These are phyloP conservation scores for Microplitis manilae DNA, from an alignment of 2,888 invertebrate genomes.

Conservation along the genomic window DNA sequence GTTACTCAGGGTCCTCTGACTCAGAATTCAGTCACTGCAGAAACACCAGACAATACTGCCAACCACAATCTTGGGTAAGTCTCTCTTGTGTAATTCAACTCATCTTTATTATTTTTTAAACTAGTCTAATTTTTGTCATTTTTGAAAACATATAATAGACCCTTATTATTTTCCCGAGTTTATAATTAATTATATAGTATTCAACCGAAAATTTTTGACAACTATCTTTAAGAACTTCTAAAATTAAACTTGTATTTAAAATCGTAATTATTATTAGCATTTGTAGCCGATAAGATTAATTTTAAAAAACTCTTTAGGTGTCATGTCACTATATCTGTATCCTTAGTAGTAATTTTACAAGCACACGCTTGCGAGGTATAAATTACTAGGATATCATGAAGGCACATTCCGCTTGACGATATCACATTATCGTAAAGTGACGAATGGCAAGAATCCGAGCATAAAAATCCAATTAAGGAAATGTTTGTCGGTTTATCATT, in stretches of 20 bases:
- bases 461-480: constrained; percentile 69
- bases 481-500: constrained; percentile 55
- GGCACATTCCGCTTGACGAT: constrained; percentile 21
- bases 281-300: constrained; percentile 34
- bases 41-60: constrained; percentile 69
- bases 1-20: constrained; percentile 76
- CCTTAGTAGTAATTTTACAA: constrained; percentile 18
- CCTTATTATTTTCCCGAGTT: too few species aligned
- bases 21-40: constrained; percentile 71
- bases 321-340: background rate
- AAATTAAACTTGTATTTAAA: background rate
- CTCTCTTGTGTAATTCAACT: constrained; percentile 20
- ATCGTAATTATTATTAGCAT: background rate
- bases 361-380: constrained; percentile 32
- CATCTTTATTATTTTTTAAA: background rate
- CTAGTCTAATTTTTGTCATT: too few species aligned
- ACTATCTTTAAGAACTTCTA: too few species aligned
- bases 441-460: constrained; percentile 42
- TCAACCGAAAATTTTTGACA: too few species aligned
- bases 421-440: constrained; percentile 32
- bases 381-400: constrained; percentile 32
- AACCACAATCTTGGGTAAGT: constrained; percentile 74
- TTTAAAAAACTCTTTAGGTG: background rate
- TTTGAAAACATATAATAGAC: too few species aligned
- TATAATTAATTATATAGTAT: too few species aligned